A percentile compares a stretch with the other conserved stretches of the same genome.
Evolutionary conservation across 2,888 invertebrate genomes (phyloP).

Genomic region (Leptinotarsa peninsularis): DNA sequence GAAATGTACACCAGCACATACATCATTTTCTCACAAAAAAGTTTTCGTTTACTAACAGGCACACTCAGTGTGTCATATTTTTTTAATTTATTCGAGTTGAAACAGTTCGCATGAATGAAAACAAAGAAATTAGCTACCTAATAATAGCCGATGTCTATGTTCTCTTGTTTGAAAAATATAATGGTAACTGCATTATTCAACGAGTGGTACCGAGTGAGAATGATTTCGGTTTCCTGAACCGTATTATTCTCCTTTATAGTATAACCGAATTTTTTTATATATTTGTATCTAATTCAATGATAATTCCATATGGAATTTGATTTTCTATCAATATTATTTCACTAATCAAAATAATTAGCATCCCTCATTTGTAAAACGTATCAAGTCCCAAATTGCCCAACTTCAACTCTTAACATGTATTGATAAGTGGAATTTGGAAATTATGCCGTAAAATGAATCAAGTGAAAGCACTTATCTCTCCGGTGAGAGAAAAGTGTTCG

Average conservation of each 20-base stretch:
- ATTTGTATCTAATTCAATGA: too few species aligned
- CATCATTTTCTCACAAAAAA: conserved; percentile 4
- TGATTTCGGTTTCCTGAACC: neutral
- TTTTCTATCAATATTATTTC: too few species aligned
- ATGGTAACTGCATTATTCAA: conserved; percentile 10
- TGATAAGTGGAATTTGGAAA: too few species aligned
- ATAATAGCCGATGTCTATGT: conserved; percentile 3
- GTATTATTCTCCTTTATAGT: neutral
- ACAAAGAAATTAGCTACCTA: conserved; percentile 6
- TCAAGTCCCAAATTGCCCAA: too few species aligned
- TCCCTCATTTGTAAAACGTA: too few species aligned
- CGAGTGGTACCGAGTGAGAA: neutral
- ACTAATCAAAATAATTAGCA: too few species aligned
- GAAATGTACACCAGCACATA: neutral
- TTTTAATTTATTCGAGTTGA: neutral
- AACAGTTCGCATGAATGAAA: conserved; percentile 1
- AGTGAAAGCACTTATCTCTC: too few species aligned
- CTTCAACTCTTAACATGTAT: too few species aligned
- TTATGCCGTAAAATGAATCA: too few species aligned
- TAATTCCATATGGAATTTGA: too few species aligned
- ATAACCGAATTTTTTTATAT: too few species aligned
- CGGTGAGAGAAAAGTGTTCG: too few species aligned
- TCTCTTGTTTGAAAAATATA: neutral
- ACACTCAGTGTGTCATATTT: neutral
- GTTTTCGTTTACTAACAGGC: neutral